A percentile compares a stretch with the other conserved stretches of the same genome.
phyloP scores from a whole-genome alignment of 2,888 invertebrate genomes.

The Calliopum simillimum region DNA sequence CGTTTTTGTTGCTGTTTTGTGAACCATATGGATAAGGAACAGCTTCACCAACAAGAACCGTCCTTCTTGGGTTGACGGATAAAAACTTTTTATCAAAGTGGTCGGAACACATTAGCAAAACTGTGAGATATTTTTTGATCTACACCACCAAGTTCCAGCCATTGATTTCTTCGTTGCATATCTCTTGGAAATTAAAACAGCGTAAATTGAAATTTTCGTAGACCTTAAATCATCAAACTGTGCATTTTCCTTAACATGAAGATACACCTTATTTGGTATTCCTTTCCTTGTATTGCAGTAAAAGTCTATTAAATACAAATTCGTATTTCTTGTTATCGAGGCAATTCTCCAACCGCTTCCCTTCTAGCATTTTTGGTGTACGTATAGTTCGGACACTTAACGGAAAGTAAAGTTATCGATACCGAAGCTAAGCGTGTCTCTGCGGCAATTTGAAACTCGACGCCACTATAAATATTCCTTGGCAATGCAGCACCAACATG shows the following conservation, averaged over 20 bases:
- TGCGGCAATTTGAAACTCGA: slow-evolving; percentile 40
- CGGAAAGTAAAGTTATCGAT: slow-evolving; percentile 92
- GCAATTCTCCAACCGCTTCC: slow-evolving; percentile 76
- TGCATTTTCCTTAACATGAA: slow-evolving; percentile 76
- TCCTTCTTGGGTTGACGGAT: slow-evolving; percentile 51
- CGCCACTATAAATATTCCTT: slow-evolving; percentile 47
- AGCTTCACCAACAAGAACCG: slow-evolving; percentile 56
- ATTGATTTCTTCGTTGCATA: slow-evolving; percentile 50
- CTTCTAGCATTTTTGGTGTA: slow-evolving; percentile 84
- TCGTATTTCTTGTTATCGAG: slow-evolving; percentile 82
- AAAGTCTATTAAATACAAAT: slow-evolving; percentile 89
- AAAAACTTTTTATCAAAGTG: slow-evolving; percentile 59
- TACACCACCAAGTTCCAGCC: slow-evolving; percentile 54
- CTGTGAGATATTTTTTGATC: slow-evolving; percentile 43
- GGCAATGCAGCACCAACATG: slow-evolving; percentile 41
- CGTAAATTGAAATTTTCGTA: slow-evolving; percentile 71
- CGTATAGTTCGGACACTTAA: slow-evolving; percentile 75
- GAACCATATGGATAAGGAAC: slow-evolving; percentile 51
- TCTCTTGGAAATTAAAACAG: slow-evolving; percentile 61
- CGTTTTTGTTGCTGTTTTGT: not conserved
- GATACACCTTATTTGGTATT: slow-evolving; percentile 84
- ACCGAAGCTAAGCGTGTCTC: slow-evolving; percentile 20
- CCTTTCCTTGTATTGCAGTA: slow-evolving; percentile 89
- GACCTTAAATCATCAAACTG: slow-evolving; percentile 82
- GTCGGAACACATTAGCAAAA: slow-evolving; percentile 57